Base-by-base conservation (phyloP, 2,888 invertebrate species). In the Bhutanitis thaidina region DNA sequence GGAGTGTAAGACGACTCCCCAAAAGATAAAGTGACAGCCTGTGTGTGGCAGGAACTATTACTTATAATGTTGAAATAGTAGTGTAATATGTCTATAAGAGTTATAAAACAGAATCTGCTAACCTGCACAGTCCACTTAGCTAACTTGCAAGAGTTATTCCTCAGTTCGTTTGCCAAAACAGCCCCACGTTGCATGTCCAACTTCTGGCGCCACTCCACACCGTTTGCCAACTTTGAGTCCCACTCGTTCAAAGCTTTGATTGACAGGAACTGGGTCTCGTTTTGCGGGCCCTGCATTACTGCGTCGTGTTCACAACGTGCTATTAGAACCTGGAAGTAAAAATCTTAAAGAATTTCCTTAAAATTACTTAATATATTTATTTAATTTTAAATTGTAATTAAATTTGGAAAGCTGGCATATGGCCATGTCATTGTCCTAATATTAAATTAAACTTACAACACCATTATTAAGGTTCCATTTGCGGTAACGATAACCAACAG, bases 111-210 rank as follows among this genome's bases (percentile, higher is more conserved):
- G n/a, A n/a, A n/a, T n/a, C 0, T 30, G 55, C 25, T 16, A 50
- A 97, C 96, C 85, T 96, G 97, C 0, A 98, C 97, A 0, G 99
- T 99, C 99, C 99, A 99, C 77, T 99, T 99, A 57, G 99, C 99
- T 55, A 99, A 91, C 86, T 99, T 99, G 91, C 98, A 98, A n/a
- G 98, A 97, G 90, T 99, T 99, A 83, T 99, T 99, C 63, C 99
- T 93, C 59, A 99, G 89, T 81, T 99, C 99, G 69, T 99, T 98
- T 13, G 99, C 99, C 45, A 99, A 90, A 7, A 99, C 99, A 7
- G 99, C 99, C 54, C 99, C 99, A 49, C 98, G 93, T 86, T 99
- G 99, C 0, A 95, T 97, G 87, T 99, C 99, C 55, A 99, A 89
- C 69, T 98, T 99, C 74, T 98, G 97, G 45, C 99, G 93, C 99